Evolutionary conservation across 2,888 invertebrate genomes (phyloP).

Genomic region (Hypercompe scribonia): DNA sequence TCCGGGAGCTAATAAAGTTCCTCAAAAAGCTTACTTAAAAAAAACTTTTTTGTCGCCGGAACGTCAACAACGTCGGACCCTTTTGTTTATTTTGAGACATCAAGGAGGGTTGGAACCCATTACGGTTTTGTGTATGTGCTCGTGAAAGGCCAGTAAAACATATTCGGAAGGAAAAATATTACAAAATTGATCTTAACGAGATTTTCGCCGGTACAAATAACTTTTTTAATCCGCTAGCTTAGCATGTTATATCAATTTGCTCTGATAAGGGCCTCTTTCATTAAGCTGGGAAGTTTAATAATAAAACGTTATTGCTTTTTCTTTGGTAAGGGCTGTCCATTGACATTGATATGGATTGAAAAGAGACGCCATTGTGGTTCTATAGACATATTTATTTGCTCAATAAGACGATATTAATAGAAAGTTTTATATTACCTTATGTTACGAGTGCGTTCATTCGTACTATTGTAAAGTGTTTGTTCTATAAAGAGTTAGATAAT

Average conservation of each 20-base stretch:
- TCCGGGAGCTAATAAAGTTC: constrained; percentile 49
- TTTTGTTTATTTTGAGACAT: constrained; percentile 72
- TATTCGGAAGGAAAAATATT: constrained; percentile 57
- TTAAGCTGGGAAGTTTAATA: constrained; percentile 9
- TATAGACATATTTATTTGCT: constrained; percentile 7
- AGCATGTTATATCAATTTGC: constrained; percentile 12
- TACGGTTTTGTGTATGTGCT: constrained; percentile 63
- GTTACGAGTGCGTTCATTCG: neutral
- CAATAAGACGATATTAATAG: neutral
- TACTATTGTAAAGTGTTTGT: neutral
- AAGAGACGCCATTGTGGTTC: neutral
- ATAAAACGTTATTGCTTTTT: constrained; percentile 12
- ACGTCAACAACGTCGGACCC: constrained; percentile 53
- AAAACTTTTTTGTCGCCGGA: constrained; percentile 53
- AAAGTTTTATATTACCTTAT: neutral
- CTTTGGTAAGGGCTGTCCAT: constrained; percentile 2
- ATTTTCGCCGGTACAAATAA: constrained; percentile 21
- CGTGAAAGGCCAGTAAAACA: constrained; percentile 55
- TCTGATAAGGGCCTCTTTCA: constrained; percentile 13
- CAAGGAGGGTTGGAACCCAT: constrained; percentile 68
- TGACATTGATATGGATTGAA: constrained; percentile 6
- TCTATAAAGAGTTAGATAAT: neutral
- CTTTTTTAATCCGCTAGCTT: constrained; percentile 29
- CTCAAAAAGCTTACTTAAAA: constrained; percentile 50
- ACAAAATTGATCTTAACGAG: constrained; percentile 33